Evolutionary conservation across 2,888 invertebrate genomes (phyloP).

Genomic region (Isotomurus palustris): DNA sequence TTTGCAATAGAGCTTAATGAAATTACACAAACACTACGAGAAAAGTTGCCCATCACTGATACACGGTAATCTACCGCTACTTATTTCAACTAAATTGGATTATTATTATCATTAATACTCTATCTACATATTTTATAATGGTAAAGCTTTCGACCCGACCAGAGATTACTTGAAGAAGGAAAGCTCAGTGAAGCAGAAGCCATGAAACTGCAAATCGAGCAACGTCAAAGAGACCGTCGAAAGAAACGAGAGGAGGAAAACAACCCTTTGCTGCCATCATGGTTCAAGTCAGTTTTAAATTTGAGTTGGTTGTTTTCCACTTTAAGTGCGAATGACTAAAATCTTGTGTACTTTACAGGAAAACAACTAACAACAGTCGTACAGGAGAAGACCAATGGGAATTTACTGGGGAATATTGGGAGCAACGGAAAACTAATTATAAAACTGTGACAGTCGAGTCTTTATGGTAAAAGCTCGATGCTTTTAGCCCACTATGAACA

Average conservation of each 20-base stretch:
- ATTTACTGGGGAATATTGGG: constrained; percentile 73
- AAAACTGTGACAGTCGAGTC: constrained; percentile 56
- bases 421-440: constrained; percentile 64
- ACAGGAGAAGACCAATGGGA: constrained; percentile 63
- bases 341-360: constrained; percentile 51
- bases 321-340: too few relatives aligned
- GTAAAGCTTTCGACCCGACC: constrained; percentile 67
- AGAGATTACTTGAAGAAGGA: constrained; percentile 68
- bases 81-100: background rate
- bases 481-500: too few relatives aligned
- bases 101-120: background rate
- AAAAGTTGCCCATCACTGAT: constrained; percentile 67
- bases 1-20: constrained; percentile 83
- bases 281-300: constrained; percentile 60
- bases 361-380: constrained; percentile 50
- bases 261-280: constrained; percentile 51
- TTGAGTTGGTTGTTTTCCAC: too few relatives aligned
- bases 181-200: constrained; percentile 67
- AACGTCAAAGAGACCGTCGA: constrained; percentile 66
- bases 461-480: constrained; percentile 67
- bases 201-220: constrained; percentile 67
- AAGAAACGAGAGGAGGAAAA: constrained; percentile 59
- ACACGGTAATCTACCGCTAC: constrained; percentile 51
- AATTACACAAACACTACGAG: constrained; percentile 59
- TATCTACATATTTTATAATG: background rate